Base-by-base conservation (phyloP, 2,113 vertebrate genomes). In the Paramormyrops kingsleyae region DNA sequence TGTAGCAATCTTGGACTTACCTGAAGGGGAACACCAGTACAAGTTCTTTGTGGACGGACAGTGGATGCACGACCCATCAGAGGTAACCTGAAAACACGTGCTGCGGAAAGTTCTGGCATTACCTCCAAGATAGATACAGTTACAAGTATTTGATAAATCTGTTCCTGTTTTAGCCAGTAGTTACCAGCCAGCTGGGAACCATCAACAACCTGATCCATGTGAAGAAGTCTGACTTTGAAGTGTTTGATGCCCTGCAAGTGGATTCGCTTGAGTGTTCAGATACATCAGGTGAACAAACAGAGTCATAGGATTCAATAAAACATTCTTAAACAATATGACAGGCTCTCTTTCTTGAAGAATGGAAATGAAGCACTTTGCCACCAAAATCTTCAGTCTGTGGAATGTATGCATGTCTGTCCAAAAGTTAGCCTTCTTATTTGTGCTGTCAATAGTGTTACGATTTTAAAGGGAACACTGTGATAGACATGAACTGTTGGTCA, bases 1-100 rank as follows among this genome's bases (percentile, higher is more conserved):
- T 91, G 97, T 99, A 5, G 98, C 98, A 50, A 99, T 99, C 92
- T 93, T 99, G 95, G 98, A 99, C 92, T 96, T 99, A 88, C 98
- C 98, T 0, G 98, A 99, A 93, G 98, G 98, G 90, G 98, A 99
- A 86, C 98, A 99, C 92, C 98, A 99, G 92, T 99, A 99, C 94
- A 99, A 99, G 92, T 99, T 99, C 92, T 99, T 99, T 93, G 98
- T 99, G 92, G 98, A 99, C n/a, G 98, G 98, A 87, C 98, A 99
- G 91, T 99, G 98, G 98, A 95, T 98, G 83, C 97, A 99, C 53
- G 98, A 99, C 92, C 95, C 98, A 0, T 97, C 97, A 17, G 98
- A 99, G 97, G 98, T 99, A 96, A 94, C n/a, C 10, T 62, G 39
- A 84, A 83, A 52, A 13, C 24, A 27, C 24, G 9, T 24, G 19